Conservation (phyloP, 2,113 vertebrate species). For the Gnathonemus longibarbis region DNA sequence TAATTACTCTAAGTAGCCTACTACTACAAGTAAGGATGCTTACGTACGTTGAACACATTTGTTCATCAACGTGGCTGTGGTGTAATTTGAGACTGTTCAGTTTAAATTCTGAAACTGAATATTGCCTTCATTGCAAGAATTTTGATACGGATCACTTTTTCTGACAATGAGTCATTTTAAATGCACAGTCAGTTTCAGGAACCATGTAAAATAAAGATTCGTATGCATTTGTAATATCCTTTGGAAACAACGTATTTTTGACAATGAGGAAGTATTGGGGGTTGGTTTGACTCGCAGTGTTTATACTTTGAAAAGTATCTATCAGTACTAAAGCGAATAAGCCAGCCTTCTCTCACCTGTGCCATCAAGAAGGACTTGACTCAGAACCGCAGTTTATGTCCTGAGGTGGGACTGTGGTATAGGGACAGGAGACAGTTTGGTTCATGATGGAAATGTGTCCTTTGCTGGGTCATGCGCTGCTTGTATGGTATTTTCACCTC, state of each 20-base stretch:
- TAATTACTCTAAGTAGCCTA: background rate
- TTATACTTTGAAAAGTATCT: background rate
- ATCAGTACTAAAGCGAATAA: background rate
- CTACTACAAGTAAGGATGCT: background rate
- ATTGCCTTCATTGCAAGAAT: background rate
- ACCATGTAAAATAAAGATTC: background rate
- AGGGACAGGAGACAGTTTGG: background rate
- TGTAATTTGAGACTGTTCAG: background rate
- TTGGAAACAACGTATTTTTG: constrained; percentile 7
- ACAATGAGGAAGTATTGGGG: background rate
- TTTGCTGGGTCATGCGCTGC: background rate
- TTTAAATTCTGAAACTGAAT: background rate
- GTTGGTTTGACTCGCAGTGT: background rate
- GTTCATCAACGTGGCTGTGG: background rate
- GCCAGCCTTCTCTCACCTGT: background rate
- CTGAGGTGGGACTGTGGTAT: background rate
- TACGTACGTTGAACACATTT: background rate
- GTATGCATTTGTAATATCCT: background rate
- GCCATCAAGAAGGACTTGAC: background rate
- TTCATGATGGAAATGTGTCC: background rate
- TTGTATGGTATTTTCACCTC: background rate
- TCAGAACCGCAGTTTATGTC: background rate
- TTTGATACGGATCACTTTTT: background rate
- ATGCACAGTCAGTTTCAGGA: background rate
- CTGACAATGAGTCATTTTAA: background rate